These are phyloP conservation scores for Hypothenemus hampei DNA, from an alignment of 1,140 invertebrate species.

Conservation along the genomic window DNA sequence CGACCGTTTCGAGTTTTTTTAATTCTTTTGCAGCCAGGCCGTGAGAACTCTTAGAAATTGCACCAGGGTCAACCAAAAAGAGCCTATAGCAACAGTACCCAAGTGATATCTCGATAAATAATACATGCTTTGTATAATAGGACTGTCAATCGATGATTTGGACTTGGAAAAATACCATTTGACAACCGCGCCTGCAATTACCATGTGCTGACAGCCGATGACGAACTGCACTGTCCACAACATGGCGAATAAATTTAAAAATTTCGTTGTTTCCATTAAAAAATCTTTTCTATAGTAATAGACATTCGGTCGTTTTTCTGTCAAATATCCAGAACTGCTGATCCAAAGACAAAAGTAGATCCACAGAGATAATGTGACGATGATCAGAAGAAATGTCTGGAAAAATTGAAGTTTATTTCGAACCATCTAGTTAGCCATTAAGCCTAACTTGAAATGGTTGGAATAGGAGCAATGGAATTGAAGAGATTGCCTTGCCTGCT, in stretches of 20 bases:
- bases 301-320: constrained; percentile 44
- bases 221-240: constrained; percentile 70
- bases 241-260: constrained; percentile 53
- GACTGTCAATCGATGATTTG: constrained; percentile 55
- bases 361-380: constrained; percentile 54
- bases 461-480: constrained; percentile 68
- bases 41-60: constrained; percentile 50
- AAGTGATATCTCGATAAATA: constrained; percentile 66
- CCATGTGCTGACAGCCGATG: constrained; percentile 71
- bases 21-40: not conserved
- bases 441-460: constrained; percentile 66
- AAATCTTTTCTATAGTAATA: constrained; percentile 51
- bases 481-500: constrained; percentile 64
- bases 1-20: not conserved
- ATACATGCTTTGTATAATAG: constrained; percentile 48
- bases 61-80: constrained; percentile 67
- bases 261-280: constrained; percentile 53
- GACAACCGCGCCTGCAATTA: constrained; percentile 67
- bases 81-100: constrained; percentile 72
- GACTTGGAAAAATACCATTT: constrained; percentile 77
- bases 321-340: constrained; percentile 57
- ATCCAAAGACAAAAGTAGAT: constrained; percentile 58
- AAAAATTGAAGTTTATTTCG: constrained; percentile 32
- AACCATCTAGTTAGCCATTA: not conserved
- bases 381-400: constrained; percentile 61